Conservation (phyloP, 2,113 vertebrate genomes). For the Gasterosteus aculeatus region DNA sequence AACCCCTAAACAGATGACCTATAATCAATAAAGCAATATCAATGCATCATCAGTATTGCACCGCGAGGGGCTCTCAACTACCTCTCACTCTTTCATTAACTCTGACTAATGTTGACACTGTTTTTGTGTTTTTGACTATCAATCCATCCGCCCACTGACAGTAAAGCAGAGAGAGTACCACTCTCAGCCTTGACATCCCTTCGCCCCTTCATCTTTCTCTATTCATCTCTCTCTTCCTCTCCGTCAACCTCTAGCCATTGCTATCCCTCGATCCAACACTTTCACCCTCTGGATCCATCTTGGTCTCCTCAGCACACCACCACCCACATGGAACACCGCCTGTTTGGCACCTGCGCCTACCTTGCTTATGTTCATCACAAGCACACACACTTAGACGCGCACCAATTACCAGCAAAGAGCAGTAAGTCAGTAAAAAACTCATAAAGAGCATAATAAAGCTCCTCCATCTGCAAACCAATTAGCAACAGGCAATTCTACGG, state of each 20-base stretch:
- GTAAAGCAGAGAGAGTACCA: constrained; percentile 38
- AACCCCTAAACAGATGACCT: constrained; percentile 23
- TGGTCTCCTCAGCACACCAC: constrained; percentile 26
- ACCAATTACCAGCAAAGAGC: constrained; percentile 45
- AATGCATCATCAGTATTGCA: constrained; percentile 30
- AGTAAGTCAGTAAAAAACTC: constrained; percentile 66
- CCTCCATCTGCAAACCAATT: constrained; percentile 61
- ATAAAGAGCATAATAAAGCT: constrained; percentile 68
- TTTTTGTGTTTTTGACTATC: constrained; percentile 26
- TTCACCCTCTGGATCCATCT: constrained; percentile 18
- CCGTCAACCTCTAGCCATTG: constrained; percentile 7
- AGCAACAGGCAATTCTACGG: constrained; percentile 39
- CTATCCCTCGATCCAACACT: constrained; percentile 15
- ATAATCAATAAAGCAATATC: constrained; percentile 30
- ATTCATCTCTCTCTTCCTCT: constrained; percentile 7
- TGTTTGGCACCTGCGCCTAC: constrained; percentile 44
- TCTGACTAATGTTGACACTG: constrained; percentile 31
- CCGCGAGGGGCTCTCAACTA: constrained; percentile 14
- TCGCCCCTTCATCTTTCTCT: constrained; percentile 15
- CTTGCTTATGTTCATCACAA: constrained; percentile 23
- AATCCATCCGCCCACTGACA: constrained; percentile 39
- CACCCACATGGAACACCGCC: constrained; percentile 42
- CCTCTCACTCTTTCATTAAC: constrained; percentile 39
- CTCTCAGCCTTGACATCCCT: constrained; percentile 41
- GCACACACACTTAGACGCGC: constrained; percentile 3